Percentiles rank a stretch among this genome's conserved stretches.
Evolutionary conservation across 2,113 vertebrate genomes (phyloP).

Genomic region (Psilopogon haemacephalus): DNA sequence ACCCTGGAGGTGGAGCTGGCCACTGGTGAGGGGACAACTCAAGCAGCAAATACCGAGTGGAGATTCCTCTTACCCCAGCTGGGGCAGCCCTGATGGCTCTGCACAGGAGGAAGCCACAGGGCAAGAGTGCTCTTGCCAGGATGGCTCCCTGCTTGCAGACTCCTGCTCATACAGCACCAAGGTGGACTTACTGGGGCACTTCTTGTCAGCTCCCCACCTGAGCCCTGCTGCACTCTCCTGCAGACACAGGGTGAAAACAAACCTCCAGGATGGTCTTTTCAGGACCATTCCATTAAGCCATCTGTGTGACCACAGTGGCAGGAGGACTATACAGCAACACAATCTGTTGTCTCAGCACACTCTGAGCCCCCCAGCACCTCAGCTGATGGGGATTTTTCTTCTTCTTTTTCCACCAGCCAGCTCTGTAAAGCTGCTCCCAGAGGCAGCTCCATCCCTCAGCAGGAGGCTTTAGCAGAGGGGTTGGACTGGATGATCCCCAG

Average conservation of each 20-base stretch:
- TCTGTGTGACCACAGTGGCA: slow-evolving; percentile 8
- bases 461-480: slow-evolving; percentile 58
- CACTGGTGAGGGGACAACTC: too few relatives aligned
- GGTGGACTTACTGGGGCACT: rapidly evolving
- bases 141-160: rapidly evolving
- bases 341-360: slow-evolving; percentile 21
- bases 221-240: neutral
- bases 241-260: neutral
- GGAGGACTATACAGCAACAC: slow-evolving; percentile 20
- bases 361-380: neutral
- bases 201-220: neutral
- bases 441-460: slow-evolving; percentile 41
- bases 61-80: neutral
- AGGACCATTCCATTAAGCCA: neutral
- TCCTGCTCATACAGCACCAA: neutral
- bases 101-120: rapidly evolving
- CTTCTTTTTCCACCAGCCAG: neutral
- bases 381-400: neutral
- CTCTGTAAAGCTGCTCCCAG: neutral
- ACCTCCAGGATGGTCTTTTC: neutral
- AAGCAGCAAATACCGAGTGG: too few relatives aligned
- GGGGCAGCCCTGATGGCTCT: neutral
- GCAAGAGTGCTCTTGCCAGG: neutral
- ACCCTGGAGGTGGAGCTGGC: neutral
- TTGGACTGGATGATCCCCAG: too few relatives aligned